Base-by-base conservation (phyloP, 2,888 invertebrate genomes). In the Lithophane semibrunnea region DNA sequence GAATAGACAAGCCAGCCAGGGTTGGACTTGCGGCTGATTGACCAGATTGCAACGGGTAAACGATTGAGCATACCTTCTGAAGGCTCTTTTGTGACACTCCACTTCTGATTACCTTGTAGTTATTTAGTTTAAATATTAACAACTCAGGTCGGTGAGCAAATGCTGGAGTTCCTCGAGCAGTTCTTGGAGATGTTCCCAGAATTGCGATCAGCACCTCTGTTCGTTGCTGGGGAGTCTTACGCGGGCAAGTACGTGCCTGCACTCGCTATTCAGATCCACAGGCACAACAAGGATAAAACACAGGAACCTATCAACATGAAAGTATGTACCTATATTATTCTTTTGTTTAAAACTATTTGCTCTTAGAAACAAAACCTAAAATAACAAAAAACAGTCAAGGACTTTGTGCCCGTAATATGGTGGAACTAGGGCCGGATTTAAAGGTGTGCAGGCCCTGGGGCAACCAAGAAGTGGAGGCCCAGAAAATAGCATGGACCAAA, bases 171-270 rank as follows among this genome's bases (percentile, higher is more conserved):
- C 60, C 84, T 94, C 0, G 54, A 84, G 16, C 97, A 98, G 91
- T 97, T 98, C 90, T 95, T 97, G 84, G 91, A 94, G 67, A 88
- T 97, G 52, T 98, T 97, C 89, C 96, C 97, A 0, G 95, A 97
- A 68, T 90, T 97, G 24, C 93, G 94, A 81, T 71, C 84, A 21
- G 96, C 96, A 76, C 97, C 97, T 3, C 96, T 98, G 82, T 97
- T 97, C 88, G 92, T 97, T 0, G 96, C 97, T 4, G 97, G 97
- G 21, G 97, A 97, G 92, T 97, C 97, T 0, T 97, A 97, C 86
- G 97, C 96, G 2, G 97, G 97, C 79, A 95, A 95, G 85, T 94
- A 95, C 80, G 93, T 95, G 4, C 94, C 97, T 0, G 97, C 97
- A 0, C 91, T 98, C 29, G 97, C 96, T 0, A 89, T 92, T 44